phyloP scores from a whole-genome alignment of 1,140 invertebrate genomes.

The Lordiphosa stackelbergi region DNA sequence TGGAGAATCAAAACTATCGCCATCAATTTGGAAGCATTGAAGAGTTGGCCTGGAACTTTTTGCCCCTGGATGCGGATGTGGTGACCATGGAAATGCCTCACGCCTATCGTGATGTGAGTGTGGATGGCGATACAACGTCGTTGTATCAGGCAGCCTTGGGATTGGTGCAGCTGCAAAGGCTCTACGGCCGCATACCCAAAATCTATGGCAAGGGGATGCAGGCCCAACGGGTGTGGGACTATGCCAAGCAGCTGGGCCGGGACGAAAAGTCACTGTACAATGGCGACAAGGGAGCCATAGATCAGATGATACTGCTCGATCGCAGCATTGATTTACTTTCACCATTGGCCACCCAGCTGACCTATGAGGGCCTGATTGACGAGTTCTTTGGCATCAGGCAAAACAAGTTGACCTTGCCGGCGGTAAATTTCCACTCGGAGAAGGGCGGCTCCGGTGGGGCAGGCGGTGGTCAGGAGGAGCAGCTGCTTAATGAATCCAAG shows the following conservation, averaged over 20 bases:
- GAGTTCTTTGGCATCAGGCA: constrained; percentile 80
- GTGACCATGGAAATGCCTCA: constrained; percentile 93
- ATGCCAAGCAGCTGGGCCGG: constrained; percentile 88
- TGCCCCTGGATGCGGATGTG: constrained; percentile 94
- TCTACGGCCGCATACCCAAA: constrained; percentile 93
- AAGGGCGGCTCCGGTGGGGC: constrained; percentile 78
- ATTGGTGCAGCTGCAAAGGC: constrained; percentile 88
- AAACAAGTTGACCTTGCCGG: constrained; percentile 88
- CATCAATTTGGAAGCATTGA: constrained; percentile 87
- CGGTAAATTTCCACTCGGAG: constrained; percentile 86
- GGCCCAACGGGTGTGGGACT: constrained; percentile 92
- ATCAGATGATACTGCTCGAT: constrained; percentile 93
- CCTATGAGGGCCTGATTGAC: constrained; percentile 97
- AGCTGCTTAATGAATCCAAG: constrained; percentile 82
- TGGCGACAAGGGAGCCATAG: constrained; percentile 82
- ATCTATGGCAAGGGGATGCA: constrained; percentile 93
- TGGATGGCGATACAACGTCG: constrained; percentile 93
- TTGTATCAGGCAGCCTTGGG: constrained; percentile 93
- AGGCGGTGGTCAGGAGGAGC: constrained; percentile 3
- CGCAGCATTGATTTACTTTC: constrained; percentile 94
- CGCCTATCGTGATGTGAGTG: constrained; percentile 88
- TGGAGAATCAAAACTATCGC: constrained; percentile 89
- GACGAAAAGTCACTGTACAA: constrained; percentile 81
- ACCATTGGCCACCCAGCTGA: constrained; percentile 95
- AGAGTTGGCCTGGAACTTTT: constrained; percentile 92